These are phyloP conservation scores for Bombyx huttoni DNA, from an alignment of 2,888 invertebrate species.

Conservation along the genomic window DNA sequence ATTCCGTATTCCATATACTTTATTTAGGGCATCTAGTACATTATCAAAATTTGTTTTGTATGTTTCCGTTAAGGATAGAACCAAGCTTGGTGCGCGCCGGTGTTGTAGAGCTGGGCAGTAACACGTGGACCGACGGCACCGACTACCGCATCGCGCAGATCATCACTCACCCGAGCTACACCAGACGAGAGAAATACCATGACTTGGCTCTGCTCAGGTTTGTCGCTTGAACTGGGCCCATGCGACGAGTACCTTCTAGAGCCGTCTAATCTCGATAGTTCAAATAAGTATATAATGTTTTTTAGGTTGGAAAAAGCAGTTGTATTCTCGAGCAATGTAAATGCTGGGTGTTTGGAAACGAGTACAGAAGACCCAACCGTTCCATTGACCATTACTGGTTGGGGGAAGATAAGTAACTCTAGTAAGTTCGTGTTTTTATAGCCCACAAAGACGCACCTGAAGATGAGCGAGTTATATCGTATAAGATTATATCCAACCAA, in stretches of 20 bases:
- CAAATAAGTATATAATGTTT: neutral
- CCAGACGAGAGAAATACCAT: conserved; percentile 43
- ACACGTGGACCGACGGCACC: conserved; percentile 23
- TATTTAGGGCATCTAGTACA: no score
- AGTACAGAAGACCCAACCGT: conserved; percentile 22
- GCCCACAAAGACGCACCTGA: no score
- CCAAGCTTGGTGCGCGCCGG: conserved; percentile 48
- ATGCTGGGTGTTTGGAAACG: conserved; percentile 49
- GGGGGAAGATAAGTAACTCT: conserved; percentile 48
- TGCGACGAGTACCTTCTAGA: no score
- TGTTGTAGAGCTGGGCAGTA: conserved; percentile 33
- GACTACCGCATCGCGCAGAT: conserved; percentile 37
- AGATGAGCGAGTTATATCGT: no score
- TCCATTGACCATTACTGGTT: conserved; percentile 48
- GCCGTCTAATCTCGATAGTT: no score
- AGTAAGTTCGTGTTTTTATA: conserved; percentile 23
- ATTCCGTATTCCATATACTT: no score
- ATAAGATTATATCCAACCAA: no score
- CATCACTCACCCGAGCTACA: conserved; percentile 40
- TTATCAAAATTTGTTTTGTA: neutral
- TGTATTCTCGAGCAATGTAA: conserved; percentile 24
- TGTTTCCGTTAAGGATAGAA: conserved; percentile 27
- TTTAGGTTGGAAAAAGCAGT: conserved; percentile 37
- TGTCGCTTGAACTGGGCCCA: no score
- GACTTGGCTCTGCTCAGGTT: conserved; percentile 57